A percentile compares a stretch with the other conserved stretches of the same genome.
phyloP scores from a whole-genome alignment of 2,888 invertebrate genomes.

The Cerastis rubricosa region DNA sequence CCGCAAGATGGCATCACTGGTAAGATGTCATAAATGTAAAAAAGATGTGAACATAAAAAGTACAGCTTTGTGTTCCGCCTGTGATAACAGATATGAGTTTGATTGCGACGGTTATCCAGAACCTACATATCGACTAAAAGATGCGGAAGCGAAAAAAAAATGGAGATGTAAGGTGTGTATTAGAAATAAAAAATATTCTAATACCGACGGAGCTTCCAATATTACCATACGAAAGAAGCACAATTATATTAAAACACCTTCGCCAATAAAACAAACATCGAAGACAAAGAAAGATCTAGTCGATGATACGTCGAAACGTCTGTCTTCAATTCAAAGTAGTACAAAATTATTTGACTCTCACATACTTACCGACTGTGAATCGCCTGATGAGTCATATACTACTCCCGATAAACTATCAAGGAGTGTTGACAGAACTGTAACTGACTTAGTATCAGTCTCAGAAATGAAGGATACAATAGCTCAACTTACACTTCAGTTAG shows the following conservation, averaged over 20 bases:
- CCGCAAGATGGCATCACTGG: no score
- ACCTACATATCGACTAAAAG: constrained; percentile 21
- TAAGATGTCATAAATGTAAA: neutral
- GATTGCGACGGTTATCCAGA: constrained; percentile 34
- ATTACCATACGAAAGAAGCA: constrained; percentile 25
- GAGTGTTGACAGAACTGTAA: constrained; percentile 26
- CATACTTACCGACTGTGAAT: constrained; percentile 27
- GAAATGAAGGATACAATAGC: no score
- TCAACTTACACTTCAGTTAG: no score
- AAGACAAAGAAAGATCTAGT: neutral
- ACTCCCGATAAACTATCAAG: constrained; percentile 26
- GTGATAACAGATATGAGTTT: constrained; percentile 26
- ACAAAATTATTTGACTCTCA: constrained; percentile 20
- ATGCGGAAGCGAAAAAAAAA: constrained; percentile 11
- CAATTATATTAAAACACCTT: neutral
- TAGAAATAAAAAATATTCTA: constrained; percentile 15
- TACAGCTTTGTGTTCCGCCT: constrained; percentile 23
- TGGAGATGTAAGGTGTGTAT: constrained; percentile 17
- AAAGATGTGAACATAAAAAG: neutral
- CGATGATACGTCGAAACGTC: neutral
- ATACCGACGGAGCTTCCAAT: neutral
- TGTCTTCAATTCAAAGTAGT: constrained; percentile 5
- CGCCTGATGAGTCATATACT: constrained; percentile 24
- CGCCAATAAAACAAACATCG: neutral
- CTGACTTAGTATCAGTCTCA: no score